Percentiles rank a stretch among this genome's conserved stretches.
Evolutionary conservation across 1,140 invertebrate species (phyloP).

Genomic region (Camponotus vicinus): DNA sequence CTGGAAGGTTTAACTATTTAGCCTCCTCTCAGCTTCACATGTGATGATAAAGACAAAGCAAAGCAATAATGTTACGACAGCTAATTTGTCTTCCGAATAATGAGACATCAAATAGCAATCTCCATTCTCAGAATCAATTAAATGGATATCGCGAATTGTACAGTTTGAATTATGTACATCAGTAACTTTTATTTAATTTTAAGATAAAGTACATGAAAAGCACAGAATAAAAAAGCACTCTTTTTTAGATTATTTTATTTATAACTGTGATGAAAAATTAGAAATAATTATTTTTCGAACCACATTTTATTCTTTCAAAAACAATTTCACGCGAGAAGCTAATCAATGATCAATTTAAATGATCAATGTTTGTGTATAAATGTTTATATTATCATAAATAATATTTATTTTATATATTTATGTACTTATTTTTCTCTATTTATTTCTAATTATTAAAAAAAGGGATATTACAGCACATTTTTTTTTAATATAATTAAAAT

Average conservation of each 20-base stretch:
- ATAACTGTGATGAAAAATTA: background rate
- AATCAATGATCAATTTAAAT: background rate
- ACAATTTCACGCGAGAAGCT: background rate
- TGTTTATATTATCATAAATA: background rate
- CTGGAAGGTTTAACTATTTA: background rate
- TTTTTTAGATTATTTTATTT: background rate
- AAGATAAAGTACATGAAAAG: background rate
- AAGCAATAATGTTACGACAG: conserved; percentile 1
- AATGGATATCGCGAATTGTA: background rate
- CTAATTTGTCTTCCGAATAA: conserved; percentile 35
- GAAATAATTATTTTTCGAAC: too few relatives aligned
- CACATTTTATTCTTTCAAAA: background rate
- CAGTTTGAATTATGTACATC: background rate
- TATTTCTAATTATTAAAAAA: background rate
- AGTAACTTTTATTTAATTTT: background rate
- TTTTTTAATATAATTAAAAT: background rate
- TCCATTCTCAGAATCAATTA: background rate
- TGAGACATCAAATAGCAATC: conserved; percentile 8
- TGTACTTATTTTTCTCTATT: background rate
- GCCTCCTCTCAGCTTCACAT: background rate
- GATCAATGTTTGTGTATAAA: background rate
- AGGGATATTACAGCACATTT: background rate
- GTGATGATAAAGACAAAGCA: background rate
- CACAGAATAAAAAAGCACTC: background rate
- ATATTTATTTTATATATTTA: background rate